phyloP scores from a whole-genome alignment of 2,797 vertebrate species.

The Lepilemur septentrionalis region DNA sequence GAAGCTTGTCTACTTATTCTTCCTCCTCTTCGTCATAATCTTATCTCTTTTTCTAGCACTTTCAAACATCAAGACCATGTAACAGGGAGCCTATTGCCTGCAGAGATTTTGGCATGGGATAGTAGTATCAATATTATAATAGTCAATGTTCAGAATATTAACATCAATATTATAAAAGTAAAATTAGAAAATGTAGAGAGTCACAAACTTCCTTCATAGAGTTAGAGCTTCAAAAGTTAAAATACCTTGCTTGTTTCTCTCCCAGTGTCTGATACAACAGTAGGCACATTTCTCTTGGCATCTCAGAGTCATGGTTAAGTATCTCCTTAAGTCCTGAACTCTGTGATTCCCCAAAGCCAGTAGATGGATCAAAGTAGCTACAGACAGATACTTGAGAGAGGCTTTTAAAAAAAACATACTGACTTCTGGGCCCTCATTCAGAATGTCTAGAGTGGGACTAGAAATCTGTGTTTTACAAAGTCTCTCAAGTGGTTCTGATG shows the following conservation, averaged over 20 bases:
- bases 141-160: neutral
- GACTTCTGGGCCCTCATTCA: neutral
- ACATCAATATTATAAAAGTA: neutral
- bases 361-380: neutral
- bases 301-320: neutral
- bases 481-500: slow-evolving; percentile 24
- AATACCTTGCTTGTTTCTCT: neutral
- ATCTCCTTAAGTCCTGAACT: neutral
- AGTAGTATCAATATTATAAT: neutral
- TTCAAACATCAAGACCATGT: neutral
- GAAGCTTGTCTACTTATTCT: neutral
- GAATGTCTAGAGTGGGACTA: neutral
- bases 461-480: neutral
- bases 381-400: neutral
- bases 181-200: neutral
- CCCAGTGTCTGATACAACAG: neutral
- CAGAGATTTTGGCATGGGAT: neutral
- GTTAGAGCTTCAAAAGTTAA: neutral
- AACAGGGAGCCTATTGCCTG: neutral
- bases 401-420: neutral
- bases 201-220: neutral
- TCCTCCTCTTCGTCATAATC: neutral
- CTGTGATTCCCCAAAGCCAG: neutral
- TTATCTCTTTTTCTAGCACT: neutral
- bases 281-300: neutral